Evolutionary conservation across 2,888 invertebrate species (phyloP), one percentile per base, ranked within the genome.

Genomic region (Cataglyphis livida): DNA sequence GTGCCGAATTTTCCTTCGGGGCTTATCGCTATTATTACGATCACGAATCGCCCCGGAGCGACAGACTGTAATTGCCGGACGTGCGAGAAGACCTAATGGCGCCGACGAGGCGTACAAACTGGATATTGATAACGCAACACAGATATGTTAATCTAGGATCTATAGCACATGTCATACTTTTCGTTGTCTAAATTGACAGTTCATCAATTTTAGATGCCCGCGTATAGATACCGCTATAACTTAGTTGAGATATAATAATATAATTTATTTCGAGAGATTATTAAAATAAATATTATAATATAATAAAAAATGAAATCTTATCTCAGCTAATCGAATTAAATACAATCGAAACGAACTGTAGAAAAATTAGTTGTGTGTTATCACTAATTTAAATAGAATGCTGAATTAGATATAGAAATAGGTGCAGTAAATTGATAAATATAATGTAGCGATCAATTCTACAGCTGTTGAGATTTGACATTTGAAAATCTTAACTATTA

Each of bases 121-220:
- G 81, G 85, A 68, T 83, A 88, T 88, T 86, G 89, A 90, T 91
- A 90, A 85, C 81, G 85, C 73, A 86, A 86, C 85, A 84, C 88
- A 83, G 87, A 92, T 90, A 88, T 91, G 89, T 92, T 91, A 92
- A 92, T 92, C 90, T 88, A 75, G 73, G 81, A 90, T 91, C 57
- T 62, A 59, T 66, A 85, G 59, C 3, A 51, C 38, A 25, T 57
- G 57, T 44, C 76, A 21, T 41, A 18, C 41, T 41, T 32, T 21
- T n/a, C n/a, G 1, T 18, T n/a, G 18, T 15, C 41, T 54, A 32
- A 68, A 54, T 12, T n/a, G 54, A 54, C 5, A 7, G 15, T 35
- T 44, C 18, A 2, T 41, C 28, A 28, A 51, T 78, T 71, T 21
- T 15, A 57, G 1, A 18, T 57, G 10, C 3, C 15, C 10, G 12